phyloP scores from a whole-genome alignment of 2,888 invertebrate genomes.

The Nephrotoma appendiculata region DNA sequence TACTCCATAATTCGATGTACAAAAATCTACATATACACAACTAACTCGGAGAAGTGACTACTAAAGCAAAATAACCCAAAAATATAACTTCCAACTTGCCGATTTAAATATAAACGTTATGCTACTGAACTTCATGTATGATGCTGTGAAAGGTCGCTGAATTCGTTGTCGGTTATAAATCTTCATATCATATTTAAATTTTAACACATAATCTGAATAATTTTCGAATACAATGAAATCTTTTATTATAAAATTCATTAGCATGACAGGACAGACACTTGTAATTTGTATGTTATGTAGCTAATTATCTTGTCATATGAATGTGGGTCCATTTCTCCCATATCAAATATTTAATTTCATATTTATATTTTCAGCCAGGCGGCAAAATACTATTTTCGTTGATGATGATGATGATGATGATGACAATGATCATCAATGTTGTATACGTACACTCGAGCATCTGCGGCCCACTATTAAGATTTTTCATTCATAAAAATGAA shows the following conservation, averaged over 20 bases:
- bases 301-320: background rate
- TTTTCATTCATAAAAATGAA: background rate
- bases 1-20: no score
- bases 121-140: background rate
- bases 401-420: background rate
- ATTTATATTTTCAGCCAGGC: background rate
- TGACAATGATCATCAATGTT: background rate
- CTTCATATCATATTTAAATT: background rate
- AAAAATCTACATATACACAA: no score
- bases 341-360: background rate
- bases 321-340: background rate
- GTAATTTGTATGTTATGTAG: background rate
- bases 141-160: background rate
- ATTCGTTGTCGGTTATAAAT: background rate
- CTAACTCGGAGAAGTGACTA: no score
- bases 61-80: background rate
- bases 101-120: background rate
- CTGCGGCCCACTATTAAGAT: background rate
- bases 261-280: background rate
- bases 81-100: background rate
- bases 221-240: background rate
- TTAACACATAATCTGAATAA: background rate
- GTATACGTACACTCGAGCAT: background rate
- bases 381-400: background rate
- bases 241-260: background rate